Base-by-base conservation (phyloP, 2,113 vertebrate species). In the Amblyornis subalaris region DNA sequence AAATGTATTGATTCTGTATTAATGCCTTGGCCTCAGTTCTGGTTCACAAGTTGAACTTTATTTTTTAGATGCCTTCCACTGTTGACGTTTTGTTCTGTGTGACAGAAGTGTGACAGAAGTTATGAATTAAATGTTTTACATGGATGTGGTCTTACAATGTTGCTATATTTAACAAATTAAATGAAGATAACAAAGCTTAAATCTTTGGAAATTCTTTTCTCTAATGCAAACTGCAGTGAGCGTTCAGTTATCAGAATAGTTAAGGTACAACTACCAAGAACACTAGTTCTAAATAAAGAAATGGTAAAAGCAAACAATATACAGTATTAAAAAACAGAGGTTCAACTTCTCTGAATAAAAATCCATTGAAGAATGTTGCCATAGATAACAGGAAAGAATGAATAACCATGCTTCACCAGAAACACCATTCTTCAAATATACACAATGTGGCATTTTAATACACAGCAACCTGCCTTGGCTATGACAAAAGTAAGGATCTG, bases 391-490 rank as follows among this genome's bases (percentile, higher is more conserved):
- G 77, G 66, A 77, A 87, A 89, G 55, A 91, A 94, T 53, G 58
- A 92, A 96, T 94, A 96, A 94, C 95, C 73, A 74, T 88, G 94
- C 64, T 95, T 96, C 90, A 98, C 95, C 93, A 96, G 95, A 84
- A 85, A 96, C 93, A 96, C 81, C 86, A 77, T 94, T 97, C 42
- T 93, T 97, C 65, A 95, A 92, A 93, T 90, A 93, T 90, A 97
- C 89, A 96, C 67, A 93, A 62, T 78, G 72, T 11, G 84, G 90
- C 90, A 94, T 94, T 96, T 96, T 96, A 94, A 90, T 95, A 96
- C 93, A 97, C 72, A 97, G 95, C 93, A 72, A 60, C 67, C 83
- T 92, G 92, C 89, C 91, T 85, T 86, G 92, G 72, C 85, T 85
- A 94, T 94, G 93, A 94, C 84, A 85, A 77, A 96, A 95, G 85